phyloP scores from a whole-genome alignment of 2,888 invertebrate species.

The Drosophila mercatorum region DNA sequence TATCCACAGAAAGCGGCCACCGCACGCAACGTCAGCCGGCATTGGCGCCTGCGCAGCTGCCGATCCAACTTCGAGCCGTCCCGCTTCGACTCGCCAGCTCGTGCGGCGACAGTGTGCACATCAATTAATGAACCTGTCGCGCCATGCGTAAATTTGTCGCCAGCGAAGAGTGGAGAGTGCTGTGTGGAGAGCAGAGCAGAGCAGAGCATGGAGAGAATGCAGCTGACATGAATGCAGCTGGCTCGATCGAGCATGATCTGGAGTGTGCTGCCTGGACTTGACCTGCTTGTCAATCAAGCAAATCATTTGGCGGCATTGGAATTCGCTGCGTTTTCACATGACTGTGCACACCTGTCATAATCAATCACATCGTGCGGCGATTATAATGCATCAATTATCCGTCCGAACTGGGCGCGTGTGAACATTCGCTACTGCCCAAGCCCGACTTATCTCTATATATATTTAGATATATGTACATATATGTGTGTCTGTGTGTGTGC shows the following conservation, averaged over 20 bases:
- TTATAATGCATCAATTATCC: conserved; percentile 77
- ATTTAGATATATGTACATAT: background rate
- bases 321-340: conserved; percentile 62
- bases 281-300: conserved; percentile 76
- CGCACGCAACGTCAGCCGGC: conserved; percentile 63
- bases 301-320: conserved; percentile 75
- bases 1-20: conserved; percentile 64
- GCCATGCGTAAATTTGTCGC: conserved; percentile 82
- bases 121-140: conserved; percentile 84
- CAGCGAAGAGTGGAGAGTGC: conserved; percentile 30
- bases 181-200: background rate
- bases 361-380: conserved; percentile 70
- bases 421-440: conserved; percentile 51
- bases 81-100: conserved; percentile 29
- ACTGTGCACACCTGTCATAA: conserved; percentile 76
- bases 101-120: conserved; percentile 75
- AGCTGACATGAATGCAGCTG: conserved; percentile 30
- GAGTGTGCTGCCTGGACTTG: conserved; percentile 32
- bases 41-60: conserved; percentile 66
- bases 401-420: conserved; percentile 59
- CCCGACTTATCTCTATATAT: background rate
- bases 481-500: background rate
- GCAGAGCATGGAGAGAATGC: conserved; percentile 1
- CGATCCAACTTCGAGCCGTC: background rate
- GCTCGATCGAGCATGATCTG: conserved; percentile 21